phyloP scores from a whole-genome alignment of 2,113 vertebrate genomes.

The Tympanuchus pallidicinctus region DNA sequence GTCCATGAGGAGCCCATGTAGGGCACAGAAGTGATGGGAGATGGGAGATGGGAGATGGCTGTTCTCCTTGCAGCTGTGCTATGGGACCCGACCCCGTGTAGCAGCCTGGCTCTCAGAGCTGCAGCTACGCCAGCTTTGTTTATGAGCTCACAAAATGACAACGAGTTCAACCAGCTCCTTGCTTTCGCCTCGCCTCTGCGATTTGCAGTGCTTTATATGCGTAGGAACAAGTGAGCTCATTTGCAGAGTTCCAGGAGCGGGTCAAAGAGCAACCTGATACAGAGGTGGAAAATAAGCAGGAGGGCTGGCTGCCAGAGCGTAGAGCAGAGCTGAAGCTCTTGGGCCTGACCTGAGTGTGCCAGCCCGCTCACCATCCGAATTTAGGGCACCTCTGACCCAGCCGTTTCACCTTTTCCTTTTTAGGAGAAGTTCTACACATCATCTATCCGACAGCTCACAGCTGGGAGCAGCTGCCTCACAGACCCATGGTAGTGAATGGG shows the following conservation, averaged over 20 bases:
- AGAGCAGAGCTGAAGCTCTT: background rate
- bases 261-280: background rate
- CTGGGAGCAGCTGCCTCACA: background rate
- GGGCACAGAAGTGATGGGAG: background rate
- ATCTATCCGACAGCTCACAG: background rate
- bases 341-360: fast-evolving
- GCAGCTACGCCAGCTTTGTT: background rate
- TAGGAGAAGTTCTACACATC: background rate
- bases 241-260: background rate
- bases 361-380: background rate
- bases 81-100: background rate
- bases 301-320: background rate
- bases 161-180: background rate
- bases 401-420: background rate
- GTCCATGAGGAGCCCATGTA: background rate
- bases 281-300: background rate
- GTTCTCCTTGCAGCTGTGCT: background rate
- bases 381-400: background rate
- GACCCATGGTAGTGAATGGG: fast-evolving
- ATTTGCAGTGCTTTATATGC: background rate
- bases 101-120: background rate
- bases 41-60: background rate
- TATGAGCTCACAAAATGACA: background rate
- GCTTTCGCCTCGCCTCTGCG: background rate
- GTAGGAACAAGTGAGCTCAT: background rate